phyloP scores from a whole-genome alignment of 1,140 invertebrate species.

The Lordiphosa clarofinis region DNA sequence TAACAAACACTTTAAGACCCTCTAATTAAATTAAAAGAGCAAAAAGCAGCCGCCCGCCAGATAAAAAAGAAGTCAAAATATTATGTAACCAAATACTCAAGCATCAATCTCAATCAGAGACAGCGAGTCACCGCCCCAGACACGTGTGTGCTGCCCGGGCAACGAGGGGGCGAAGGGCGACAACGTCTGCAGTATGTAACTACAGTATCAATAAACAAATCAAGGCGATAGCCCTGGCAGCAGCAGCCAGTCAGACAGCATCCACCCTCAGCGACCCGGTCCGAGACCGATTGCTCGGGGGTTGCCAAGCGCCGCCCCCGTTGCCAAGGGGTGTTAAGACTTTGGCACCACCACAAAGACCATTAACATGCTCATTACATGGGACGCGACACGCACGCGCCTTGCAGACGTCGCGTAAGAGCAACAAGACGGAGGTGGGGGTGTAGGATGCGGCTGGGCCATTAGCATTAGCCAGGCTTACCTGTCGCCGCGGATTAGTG shows the following conservation, averaged over 20 bases:
- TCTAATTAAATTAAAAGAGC: conserved; percentile 62
- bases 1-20: conserved; percentile 43
- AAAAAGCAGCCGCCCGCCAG: conserved; percentile 22
- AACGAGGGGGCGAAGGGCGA: conserved; percentile 25
- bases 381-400: conserved; percentile 47
- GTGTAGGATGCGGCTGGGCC: conserved; percentile 22
- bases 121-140: conserved; percentile 41
- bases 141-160: conserved; percentile 59
- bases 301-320: conserved; percentile 66
- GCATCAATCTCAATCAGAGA: conserved; percentile 52
- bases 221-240: conserved; percentile 23
- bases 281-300: not conserved
- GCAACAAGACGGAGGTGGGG: conserved; percentile 7
- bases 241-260: conserved; percentile 48
- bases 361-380: conserved; percentile 64
- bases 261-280: conserved; percentile 37
- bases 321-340: conserved; percentile 50
- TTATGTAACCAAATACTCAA: conserved; percentile 64
- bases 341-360: conserved; percentile 14
- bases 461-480: conserved; percentile 65
- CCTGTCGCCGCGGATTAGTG: conserved; percentile 67
- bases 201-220: conserved; percentile 68
- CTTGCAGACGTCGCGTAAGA: conserved; percentile 16
- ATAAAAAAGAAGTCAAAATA: conserved; percentile 73
- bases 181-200: conserved; percentile 48